Evolutionary conservation across 2,797 vertebrate genomes (phyloP).

Genomic region (Echeneis naucrates): DNA sequence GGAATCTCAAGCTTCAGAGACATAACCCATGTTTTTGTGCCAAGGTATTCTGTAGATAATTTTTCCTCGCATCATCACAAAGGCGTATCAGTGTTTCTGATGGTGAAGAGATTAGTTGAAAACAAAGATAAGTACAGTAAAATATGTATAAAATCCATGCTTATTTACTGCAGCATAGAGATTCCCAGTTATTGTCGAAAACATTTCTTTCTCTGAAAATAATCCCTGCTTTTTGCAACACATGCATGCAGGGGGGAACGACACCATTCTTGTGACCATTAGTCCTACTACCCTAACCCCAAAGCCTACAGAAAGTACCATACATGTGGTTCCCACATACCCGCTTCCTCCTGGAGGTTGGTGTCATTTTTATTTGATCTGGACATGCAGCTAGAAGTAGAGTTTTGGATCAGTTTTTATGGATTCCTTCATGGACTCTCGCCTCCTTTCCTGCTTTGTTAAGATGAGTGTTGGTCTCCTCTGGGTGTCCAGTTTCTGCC

Average conservation of each 20-base stretch:
- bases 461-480: conserved; percentile 88
- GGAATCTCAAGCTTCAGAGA: too few relatives aligned
- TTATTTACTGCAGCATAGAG: neutral
- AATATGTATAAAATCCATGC: neutral
- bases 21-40: too few relatives aligned
- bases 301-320: conserved; percentile 58
- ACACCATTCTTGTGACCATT: conserved; percentile 46
- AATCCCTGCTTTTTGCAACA: neutral
- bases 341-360: conserved; percentile 83
- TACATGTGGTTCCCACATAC: conserved; percentile 79
- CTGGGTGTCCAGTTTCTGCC: conserved; percentile 85
- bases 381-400: neutral
- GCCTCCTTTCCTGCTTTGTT: neutral
- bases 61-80: too few relatives aligned
- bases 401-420: neutral
- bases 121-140: neutral
- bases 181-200: neutral
- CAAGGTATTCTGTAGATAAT: too few relatives aligned
- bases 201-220: neutral
- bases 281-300: conserved; percentile 64
- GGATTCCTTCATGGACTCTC: neutral
- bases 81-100: too few relatives aligned
- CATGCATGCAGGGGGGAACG: conserved; percentile 61
- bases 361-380: conserved; percentile 11
- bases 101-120: neutral